phyloP scores from a whole-genome alignment of 1,140 invertebrate genomes.

The Phymorhynchus buccinoides region DNA sequence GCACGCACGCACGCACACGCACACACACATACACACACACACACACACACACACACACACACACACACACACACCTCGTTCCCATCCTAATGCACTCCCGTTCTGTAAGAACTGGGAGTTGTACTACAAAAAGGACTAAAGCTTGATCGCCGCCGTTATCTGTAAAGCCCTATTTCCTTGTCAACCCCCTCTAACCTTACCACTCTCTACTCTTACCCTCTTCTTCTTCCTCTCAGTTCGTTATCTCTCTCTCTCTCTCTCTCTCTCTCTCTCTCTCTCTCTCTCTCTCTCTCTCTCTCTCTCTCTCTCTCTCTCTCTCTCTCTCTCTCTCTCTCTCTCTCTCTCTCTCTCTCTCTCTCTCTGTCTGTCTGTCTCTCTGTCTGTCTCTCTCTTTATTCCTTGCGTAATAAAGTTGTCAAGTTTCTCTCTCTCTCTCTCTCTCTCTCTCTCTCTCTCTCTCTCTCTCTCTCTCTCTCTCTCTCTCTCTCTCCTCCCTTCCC shows the following conservation, averaged over 20 bases:
- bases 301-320: neutral
- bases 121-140: too few relatives aligned
- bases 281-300: neutral
- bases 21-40: neutral
- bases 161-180: neutral
- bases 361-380: too few relatives aligned
- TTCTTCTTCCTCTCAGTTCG: neutral
- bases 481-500: neutral
- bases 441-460: neutral
- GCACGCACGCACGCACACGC: too few relatives aligned
- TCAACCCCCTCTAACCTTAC: neutral
- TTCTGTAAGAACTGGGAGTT: too few relatives aligned
- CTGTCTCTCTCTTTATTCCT: too few relatives aligned
- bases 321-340: too few relatives aligned
- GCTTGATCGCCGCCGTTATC: too few relatives aligned
- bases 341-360: too few relatives aligned
- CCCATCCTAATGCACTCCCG: neutral
- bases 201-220: neutral
- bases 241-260: neutral
- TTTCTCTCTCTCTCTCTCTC: slow-evolving; percentile 1
- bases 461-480: neutral
- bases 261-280: neutral
- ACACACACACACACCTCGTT: neutral
- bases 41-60: neutral
- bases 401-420: too few relatives aligned